phyloP scores from a whole-genome alignment of 2,113 vertebrate species.

The Sander lucioperca region DNA sequence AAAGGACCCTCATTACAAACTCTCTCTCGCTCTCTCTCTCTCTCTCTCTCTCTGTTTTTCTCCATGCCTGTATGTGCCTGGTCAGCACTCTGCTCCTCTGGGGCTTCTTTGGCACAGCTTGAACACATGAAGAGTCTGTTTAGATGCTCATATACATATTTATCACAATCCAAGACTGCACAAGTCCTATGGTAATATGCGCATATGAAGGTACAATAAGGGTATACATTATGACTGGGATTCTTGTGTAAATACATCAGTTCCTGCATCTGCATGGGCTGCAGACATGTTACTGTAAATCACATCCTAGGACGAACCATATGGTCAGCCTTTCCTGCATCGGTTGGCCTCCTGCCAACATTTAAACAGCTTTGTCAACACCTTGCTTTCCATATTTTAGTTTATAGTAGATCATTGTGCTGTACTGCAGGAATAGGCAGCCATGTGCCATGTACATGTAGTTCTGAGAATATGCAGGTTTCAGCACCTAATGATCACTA shows the following conservation, averaged over 20 bases:
- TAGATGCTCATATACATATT: conserved; percentile 54
- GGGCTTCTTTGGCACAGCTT: conserved; percentile 46
- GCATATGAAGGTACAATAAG: conserved; percentile 2
- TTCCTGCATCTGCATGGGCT: conserved; percentile 41
- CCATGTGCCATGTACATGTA: conserved; percentile 7
- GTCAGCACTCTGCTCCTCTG: conserved; percentile 62
- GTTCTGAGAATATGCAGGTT: conserved; percentile 39
- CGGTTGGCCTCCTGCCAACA: conserved; percentile 55
- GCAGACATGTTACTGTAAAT: conserved; percentile 58
- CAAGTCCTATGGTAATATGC: conserved; percentile 4
- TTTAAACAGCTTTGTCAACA: conserved; percentile 68
- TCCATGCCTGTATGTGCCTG: conserved; percentile 46
- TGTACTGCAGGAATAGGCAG: conserved; percentile 23
- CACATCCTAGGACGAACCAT: conserved; percentile 61
- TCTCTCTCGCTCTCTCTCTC: not conserved
- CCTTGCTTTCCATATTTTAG: conserved; percentile 64
- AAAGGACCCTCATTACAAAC: conserved; percentile 69
- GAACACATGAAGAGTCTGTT: conserved; percentile 59
- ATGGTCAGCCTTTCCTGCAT: conserved; percentile 64
- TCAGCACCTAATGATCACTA: conserved; percentile 13
- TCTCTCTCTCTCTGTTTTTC: conserved; percentile 32
- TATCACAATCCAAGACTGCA: conserved; percentile 33
- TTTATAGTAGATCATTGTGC: conserved; percentile 14
- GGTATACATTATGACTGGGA: conserved; percentile 6
- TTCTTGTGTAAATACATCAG: conserved; percentile 28